These are phyloP conservation scores for Prionailurus bengalensis DNA, from an alignment of 2,113 vertebrate species.

Conservation along the genomic window DNA sequence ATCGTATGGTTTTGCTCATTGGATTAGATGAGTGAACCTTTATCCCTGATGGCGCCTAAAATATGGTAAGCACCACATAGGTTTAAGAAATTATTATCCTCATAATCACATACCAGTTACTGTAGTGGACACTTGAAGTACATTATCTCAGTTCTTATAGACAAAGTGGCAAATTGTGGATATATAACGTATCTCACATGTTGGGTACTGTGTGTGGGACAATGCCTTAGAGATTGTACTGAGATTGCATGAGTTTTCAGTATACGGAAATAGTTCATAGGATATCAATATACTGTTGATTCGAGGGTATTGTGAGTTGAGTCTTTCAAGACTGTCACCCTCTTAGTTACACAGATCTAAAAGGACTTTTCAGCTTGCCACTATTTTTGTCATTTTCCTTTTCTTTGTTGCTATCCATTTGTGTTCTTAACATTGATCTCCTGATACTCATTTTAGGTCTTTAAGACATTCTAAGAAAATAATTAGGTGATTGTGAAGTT, in stretches of 20 bases:
- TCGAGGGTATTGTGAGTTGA: neutral
- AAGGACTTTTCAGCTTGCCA: neutral
- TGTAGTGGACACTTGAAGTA: neutral
- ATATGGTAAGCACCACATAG: neutral
- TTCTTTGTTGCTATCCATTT: neutral
- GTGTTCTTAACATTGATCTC: slow-evolving; percentile 35
- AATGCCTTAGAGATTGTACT: neutral
- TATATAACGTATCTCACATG: neutral
- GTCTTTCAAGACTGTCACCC: neutral
- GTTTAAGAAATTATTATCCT: neutral
- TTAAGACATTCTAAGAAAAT: neutral
- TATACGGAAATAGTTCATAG: neutral
- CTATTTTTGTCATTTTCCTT: neutral
- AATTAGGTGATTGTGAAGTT: slow-evolving; percentile 62
- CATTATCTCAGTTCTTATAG: neutral
- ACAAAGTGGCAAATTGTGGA: neutral
- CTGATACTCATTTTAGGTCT: slow-evolving; percentile 42
- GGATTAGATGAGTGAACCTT: neutral
- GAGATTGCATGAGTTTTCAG: neutral
- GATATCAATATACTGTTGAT: neutral
- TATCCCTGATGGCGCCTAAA: neutral
- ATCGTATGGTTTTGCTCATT: neutral
- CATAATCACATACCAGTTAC: neutral
- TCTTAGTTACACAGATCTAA: neutral
- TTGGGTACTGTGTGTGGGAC: neutral